phyloP scores from a whole-genome alignment of 2,113 vertebrate genomes.

The Prinia subflava region DNA sequence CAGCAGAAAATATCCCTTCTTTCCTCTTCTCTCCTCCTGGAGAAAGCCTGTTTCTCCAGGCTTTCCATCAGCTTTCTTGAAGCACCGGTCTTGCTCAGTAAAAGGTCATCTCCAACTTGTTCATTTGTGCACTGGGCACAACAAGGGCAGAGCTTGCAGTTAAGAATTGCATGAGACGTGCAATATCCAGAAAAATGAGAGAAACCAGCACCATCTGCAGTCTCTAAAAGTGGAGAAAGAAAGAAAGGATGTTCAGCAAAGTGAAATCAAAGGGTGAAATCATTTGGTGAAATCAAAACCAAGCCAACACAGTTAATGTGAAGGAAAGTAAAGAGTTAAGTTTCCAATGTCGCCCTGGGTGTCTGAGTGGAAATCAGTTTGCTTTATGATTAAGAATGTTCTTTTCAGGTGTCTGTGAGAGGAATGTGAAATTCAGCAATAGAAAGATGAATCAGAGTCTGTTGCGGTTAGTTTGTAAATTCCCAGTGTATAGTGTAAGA shows the following conservation, averaged over 20 bases:
- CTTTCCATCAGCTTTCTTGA: background rate
- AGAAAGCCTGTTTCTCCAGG: background rate
- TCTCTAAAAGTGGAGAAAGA: background rate
- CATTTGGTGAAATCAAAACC: no score
- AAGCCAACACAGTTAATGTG: background rate
- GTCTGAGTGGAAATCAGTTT: background rate
- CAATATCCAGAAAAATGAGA: background rate
- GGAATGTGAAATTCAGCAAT: conserved; percentile 39
- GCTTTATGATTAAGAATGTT: conserved; percentile 32
- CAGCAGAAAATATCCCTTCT: background rate
- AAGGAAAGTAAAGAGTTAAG: conserved; percentile 27
- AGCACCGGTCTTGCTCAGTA: background rate
- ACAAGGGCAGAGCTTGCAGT: background rate
- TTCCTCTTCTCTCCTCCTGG: no score
- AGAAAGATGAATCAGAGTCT: conserved; percentile 64
- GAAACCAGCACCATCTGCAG: background rate
- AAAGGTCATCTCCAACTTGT: background rate
- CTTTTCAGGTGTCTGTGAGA: conserved; percentile 61
- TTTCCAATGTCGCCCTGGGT: background rate
- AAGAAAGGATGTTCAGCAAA: background rate
- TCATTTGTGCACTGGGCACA: background rate
- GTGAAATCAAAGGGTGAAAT: background rate
- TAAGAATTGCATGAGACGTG: background rate
- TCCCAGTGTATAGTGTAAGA: conserved; percentile 7
- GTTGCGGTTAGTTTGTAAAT: conserved; percentile 62